Conservation (phyloP, 2,113 vertebrate genomes). For the Lasiurus cinereus region DNA sequence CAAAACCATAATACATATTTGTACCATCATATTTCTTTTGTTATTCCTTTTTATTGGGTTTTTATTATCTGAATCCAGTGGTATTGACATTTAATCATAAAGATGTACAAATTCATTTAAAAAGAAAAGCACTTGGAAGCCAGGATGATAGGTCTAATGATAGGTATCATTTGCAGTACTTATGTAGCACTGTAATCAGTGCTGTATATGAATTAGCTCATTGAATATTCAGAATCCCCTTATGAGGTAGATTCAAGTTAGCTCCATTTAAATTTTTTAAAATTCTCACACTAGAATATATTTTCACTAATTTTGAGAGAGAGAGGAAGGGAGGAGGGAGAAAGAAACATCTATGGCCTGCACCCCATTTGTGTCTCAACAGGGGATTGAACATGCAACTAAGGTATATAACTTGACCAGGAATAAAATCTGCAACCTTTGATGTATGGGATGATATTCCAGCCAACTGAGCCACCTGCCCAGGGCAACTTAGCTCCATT, state of each 20-base stretch:
- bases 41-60: conserved; percentile 30
- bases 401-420: not conserved
- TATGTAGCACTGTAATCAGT: not conserved
- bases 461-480: not conserved
- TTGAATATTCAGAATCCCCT: not conserved
- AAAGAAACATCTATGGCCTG: not conserved
- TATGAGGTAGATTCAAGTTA: not conserved
- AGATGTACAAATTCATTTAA: not conserved
- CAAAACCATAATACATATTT: conserved; percentile 13
- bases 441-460: not conserved
- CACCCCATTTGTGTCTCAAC: too few relatives aligned
- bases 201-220: not conserved
- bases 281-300: not conserved
- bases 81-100: conserved; percentile 18
- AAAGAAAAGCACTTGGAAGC: not conserved
- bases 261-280: not conserved
- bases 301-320: not conserved
- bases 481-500: not conserved
- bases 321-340: not conserved
- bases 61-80: not conserved
- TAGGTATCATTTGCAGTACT: not conserved
- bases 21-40: not conserved
- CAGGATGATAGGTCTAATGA: not conserved
- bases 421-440: not conserved
- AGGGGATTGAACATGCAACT: too few relatives aligned